Conservation (phyloP, 2,797 vertebrate genomes). For the Cyclopterus lumpus region DNA sequence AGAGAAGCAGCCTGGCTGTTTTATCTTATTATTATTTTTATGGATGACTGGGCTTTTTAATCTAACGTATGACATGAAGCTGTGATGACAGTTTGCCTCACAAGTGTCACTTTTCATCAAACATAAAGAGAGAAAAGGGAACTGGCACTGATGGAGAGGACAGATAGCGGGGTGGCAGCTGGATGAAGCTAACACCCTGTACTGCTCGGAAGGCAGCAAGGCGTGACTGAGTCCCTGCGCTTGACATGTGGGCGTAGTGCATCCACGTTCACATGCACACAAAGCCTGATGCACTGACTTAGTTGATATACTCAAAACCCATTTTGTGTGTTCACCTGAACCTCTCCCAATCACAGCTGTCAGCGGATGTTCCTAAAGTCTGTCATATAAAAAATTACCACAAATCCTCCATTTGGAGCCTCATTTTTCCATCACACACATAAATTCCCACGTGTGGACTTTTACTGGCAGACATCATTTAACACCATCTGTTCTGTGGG, state of each 20-base stretch:
- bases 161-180: slow-evolving; percentile 74
- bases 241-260: slow-evolving; percentile 34
- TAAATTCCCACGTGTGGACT: slow-evolving; percentile 33
- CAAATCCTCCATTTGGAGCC: slow-evolving; percentile 7
- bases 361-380: slow-evolving; percentile 4
- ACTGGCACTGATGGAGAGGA: slow-evolving; percentile 73
- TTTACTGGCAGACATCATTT: slow-evolving; percentile 42
- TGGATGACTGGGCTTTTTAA: slow-evolving; percentile 70
- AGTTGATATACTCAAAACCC: neutral
- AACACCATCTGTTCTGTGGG: slow-evolving; percentile 35
- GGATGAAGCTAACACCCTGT: slow-evolving; percentile 70
- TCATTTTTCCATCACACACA: neutral
- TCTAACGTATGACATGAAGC: slow-evolving; percentile 48
- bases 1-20: slow-evolving; percentile 49
- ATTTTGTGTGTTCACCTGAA: slow-evolving; percentile 13
- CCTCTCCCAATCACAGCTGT: slow-evolving; percentile 10
- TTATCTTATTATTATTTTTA: slow-evolving; percentile 23
- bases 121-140: slow-evolving; percentile 73
- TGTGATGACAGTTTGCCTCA: slow-evolving; percentile 61
- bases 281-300: neutral
- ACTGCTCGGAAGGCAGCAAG: slow-evolving; percentile 62
- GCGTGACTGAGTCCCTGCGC: slow-evolving; percentile 59
- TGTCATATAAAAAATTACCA: slow-evolving; percentile 35
- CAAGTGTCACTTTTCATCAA: slow-evolving; percentile 72
- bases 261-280: slow-evolving; percentile 23